Conservation (phyloP, 2,888 invertebrate genomes). For the Cosmia pyralina region DNA sequence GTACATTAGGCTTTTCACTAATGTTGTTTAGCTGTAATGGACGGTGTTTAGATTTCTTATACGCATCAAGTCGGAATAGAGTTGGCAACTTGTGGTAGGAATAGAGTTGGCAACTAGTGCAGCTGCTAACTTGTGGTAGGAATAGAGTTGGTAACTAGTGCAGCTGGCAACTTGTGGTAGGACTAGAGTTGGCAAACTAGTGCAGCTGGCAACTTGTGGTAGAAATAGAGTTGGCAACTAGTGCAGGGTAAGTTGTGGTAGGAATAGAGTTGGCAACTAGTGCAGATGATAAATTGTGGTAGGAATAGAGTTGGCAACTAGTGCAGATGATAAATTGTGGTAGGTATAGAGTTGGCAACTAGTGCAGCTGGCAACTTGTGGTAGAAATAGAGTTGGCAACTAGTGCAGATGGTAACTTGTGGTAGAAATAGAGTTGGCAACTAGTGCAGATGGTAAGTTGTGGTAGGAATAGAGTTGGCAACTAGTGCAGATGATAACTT, state of each 20-base stretch:
- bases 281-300: no score
- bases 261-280: not conserved
- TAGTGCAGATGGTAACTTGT: no score
- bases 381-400: not conserved
- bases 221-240: not conserved
- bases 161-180: not conserved
- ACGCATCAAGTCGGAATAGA: not conserved
- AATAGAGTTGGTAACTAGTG: no score
- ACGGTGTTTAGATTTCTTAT: conserved; percentile 13
- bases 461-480: not conserved
- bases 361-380: no score
- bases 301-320: not conserved
- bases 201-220: not conserved
- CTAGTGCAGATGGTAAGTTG: no score
- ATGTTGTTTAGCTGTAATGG: not conserved
- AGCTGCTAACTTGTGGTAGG: not conserved
- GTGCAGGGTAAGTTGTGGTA: no score
- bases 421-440: not conserved
- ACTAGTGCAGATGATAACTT: no score
- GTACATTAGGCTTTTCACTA: conserved; percentile 25
- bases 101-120: no score
- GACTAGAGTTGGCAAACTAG: no score
- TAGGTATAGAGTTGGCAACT: not conserved
- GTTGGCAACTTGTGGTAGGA: no score
- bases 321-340: no score